These are phyloP conservation scores for Pangasianodon hypophthalmus DNA, from an alignment of 2,113 vertebrate genomes.

Conservation along the genomic window DNA sequence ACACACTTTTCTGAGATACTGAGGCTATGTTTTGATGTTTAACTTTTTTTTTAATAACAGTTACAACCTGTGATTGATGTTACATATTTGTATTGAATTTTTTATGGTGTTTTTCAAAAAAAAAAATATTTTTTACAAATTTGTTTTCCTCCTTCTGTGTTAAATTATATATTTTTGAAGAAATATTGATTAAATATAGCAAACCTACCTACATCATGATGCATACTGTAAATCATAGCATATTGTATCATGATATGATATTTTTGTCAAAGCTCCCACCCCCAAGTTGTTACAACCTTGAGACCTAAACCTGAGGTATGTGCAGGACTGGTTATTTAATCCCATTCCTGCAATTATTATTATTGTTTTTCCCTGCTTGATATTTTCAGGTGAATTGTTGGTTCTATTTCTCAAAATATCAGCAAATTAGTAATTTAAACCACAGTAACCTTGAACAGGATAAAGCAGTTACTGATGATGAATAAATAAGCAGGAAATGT, in stretches of 20 bases:
- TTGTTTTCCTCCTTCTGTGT: not conserved
- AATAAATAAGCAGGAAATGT: constrained; percentile 2
- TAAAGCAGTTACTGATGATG: not conserved
- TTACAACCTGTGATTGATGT: not conserved
- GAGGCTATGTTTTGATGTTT: not conserved
- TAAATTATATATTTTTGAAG: not conserved
- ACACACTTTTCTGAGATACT: not conserved
- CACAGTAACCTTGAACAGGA: not conserved
- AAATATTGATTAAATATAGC: not conserved
- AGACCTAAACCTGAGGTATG: not conserved
- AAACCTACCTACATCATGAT: not conserved
- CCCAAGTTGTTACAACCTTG: not conserved
- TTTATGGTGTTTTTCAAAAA: not conserved
- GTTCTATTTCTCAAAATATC: not conserved
- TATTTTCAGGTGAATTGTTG: not conserved
- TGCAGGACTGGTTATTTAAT: not conserved
- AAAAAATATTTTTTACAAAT: no score
- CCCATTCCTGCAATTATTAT: not conserved
- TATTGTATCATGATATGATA: not conserved
- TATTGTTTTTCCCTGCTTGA: not conserved
- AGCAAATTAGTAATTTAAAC: not conserved
- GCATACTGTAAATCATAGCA: not conserved
- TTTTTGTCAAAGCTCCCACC: not conserved
- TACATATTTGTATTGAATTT: not conserved
- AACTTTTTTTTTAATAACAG: not conserved